Evolutionary conservation across 2,113 vertebrate species (phyloP).

Genomic region (Entosphenus tridentatus): DNA sequence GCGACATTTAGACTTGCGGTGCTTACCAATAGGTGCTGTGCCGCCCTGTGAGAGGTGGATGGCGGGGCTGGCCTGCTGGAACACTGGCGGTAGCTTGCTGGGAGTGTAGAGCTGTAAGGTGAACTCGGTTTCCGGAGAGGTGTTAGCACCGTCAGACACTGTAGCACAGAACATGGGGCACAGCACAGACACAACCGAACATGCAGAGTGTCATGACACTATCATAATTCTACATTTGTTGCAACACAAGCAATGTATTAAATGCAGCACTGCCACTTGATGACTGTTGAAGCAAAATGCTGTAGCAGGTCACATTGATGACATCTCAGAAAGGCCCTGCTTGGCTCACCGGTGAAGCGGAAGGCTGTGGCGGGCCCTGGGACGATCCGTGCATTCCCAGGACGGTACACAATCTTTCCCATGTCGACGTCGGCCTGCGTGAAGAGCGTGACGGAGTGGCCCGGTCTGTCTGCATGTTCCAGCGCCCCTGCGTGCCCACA

Average conservation of each 20-base stretch:
- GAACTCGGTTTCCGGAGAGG: conserved; percentile 52
- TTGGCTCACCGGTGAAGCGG: conserved; percentile 51
- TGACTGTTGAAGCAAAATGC: no score
- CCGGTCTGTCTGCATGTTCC: conserved; percentile 42
- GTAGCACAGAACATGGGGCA: conserved; percentile 1
- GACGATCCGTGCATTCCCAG: conserved; percentile 40
- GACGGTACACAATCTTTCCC: conserved; percentile 51
- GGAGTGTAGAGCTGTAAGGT: conserved; percentile 46
- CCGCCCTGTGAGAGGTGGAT: conserved; percentile 53
- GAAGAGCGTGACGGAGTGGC: conserved; percentile 29
- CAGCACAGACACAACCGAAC: neutral
- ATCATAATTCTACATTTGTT: no score
- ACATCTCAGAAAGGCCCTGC: neutral
- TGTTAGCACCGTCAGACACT: conserved; percentile 66
- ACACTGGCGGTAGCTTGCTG: conserved; percentile 37
- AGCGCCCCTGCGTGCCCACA: conserved; percentile 28
- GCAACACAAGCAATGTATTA: no score
- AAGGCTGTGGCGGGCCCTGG: conserved; percentile 60
- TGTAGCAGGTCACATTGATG: neutral
- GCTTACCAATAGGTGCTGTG: conserved; percentile 43
- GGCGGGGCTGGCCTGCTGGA: conserved; percentile 44
- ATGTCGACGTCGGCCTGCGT: conserved; percentile 54
- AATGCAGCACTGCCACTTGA: no score
- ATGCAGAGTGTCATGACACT: no score
- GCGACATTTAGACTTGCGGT: no score